Percentiles rank a stretch among this genome's conserved stretches.
Conservation (phyloP, 2,113 vertebrate species). For the Tachysurus fulvidraco region DNA sequence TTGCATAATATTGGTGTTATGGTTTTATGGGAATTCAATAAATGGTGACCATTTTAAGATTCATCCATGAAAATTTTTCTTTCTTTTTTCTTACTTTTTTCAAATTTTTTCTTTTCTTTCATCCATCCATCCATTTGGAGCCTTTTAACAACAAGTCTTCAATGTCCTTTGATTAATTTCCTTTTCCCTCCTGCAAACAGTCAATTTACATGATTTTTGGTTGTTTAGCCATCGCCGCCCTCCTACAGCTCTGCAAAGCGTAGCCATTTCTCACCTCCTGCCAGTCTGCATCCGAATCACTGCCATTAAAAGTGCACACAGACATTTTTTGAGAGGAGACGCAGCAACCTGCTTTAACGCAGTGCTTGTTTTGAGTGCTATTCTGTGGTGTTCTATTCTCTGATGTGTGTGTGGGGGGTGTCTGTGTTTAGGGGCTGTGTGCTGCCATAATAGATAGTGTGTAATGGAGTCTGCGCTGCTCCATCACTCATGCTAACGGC, state of each 20-base stretch:
- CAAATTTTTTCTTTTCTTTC: background rate
- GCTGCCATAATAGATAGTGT: conserved; percentile 48
- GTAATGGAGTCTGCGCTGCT: conserved; percentile 40
- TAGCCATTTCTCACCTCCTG: background rate
- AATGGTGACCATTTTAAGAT: background rate
- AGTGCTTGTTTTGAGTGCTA: conserved; percentile 34
- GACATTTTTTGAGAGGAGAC: conserved; percentile 35
- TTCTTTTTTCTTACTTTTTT: no score
- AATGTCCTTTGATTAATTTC: background rate
- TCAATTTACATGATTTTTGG: background rate
- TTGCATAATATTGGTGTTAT: background rate
- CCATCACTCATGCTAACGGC: conserved; percentile 47
- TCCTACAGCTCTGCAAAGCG: background rate
- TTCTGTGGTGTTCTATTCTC: conserved; percentile 14
- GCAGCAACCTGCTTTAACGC: conserved; percentile 41
- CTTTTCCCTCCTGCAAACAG: background rate
- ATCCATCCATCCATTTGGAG: background rate
- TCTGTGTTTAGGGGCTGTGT: conserved; percentile 25
- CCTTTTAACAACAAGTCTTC: no score
- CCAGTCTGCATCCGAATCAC: conserved; percentile 7
- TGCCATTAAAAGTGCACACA: conserved; percentile 7
- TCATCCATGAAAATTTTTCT: background rate
- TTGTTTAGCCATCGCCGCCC: background rate
- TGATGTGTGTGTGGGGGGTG: background rate
- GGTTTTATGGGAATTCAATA: background rate